Evolutionary conservation across 92 coral and sea anemone genomes (phyloP).

Genomic region (Epizoanthus illoricatus): DNA sequence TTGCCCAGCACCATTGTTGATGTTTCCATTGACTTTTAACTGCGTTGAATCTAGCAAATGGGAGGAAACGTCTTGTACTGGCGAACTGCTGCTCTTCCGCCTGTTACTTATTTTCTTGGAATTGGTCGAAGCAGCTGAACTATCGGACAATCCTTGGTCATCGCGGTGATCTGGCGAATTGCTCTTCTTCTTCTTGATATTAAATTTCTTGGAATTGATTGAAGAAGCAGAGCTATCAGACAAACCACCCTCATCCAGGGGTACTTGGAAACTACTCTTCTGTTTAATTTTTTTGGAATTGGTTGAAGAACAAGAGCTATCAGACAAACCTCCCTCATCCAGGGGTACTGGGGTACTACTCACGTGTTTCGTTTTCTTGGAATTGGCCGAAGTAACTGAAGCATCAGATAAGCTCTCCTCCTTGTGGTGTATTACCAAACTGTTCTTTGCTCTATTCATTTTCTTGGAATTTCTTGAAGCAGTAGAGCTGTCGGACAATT

Average conservation of each 20-base stretch:
- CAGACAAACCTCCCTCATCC: neutral
- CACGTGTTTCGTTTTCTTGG: neutral
- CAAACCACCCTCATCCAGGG: neutral
- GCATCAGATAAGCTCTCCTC: neutral
- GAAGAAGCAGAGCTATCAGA: neutral
- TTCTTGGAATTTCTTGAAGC: slow-evolving; percentile 6
- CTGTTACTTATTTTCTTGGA: neutral
- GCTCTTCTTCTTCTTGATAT: neutral
- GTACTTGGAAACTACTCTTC: neutral
- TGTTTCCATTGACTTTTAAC: neutral
- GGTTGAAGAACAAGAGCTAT: neutral
- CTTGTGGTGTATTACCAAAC: neutral
- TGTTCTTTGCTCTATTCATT: neutral
- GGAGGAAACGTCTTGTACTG: slow-evolving; percentile 10
- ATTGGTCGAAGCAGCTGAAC: neutral
- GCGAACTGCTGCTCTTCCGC: neutral
- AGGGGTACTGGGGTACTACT: neutral
- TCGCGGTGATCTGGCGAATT: neutral
- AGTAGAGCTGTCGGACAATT: neutral
- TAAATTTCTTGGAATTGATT: neutral
- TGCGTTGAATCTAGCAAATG: neutral
- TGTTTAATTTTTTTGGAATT: neutral
- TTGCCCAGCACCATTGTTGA: neutral
- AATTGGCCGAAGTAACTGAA: neutral
- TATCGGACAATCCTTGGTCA: neutral